Evolutionary conservation across 2,888 invertebrate genomes (phyloP).

Genomic region (Trileptium ribeirensis): DNA sequence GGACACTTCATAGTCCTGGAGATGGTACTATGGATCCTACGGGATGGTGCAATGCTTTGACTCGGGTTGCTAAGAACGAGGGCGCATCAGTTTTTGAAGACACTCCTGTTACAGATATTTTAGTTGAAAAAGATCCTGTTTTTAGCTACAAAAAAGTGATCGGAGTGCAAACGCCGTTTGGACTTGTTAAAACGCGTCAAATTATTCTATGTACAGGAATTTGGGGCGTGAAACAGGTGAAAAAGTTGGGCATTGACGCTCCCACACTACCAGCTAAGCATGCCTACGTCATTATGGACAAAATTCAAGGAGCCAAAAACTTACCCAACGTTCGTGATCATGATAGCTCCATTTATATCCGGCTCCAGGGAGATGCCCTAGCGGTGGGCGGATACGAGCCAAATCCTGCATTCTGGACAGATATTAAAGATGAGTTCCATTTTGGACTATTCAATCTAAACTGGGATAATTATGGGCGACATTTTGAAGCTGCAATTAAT

Average conservation of each 20-base stretch:
- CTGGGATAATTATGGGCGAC: constrained; percentile 72
- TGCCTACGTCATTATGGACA: constrained; percentile 74
- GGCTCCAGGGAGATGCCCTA: constrained; percentile 67
- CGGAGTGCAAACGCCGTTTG: constrained; percentile 69
- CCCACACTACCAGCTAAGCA: constrained; percentile 78
- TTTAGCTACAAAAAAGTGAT: constrained; percentile 58
- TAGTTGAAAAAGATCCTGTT: neutral
- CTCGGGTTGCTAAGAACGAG: constrained; percentile 64
- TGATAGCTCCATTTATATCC: constrained; percentile 72
- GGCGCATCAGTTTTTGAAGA: constrained; percentile 72
- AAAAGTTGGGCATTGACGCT: constrained; percentile 63
- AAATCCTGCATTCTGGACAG: constrained; percentile 71
- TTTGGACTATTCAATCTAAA: constrained; percentile 79
- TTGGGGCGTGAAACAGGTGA: constrained; percentile 71
- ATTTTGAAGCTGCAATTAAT: constrained; percentile 64
- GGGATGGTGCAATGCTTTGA: constrained; percentile 68
- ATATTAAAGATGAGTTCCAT: constrained; percentile 68
- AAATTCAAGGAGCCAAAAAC: constrained; percentile 66
- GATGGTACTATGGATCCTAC: constrained; percentile 80
- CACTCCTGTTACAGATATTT: constrained; percentile 59
- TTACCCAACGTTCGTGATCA: constrained; percentile 78
- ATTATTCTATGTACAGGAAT: constrained; percentile 71
- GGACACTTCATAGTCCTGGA: constrained; percentile 68
- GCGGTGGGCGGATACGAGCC: constrained; percentile 78
- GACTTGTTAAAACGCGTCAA: constrained; percentile 67